phyloP scores from a whole-genome alignment of 1,140 invertebrate genomes.

The Drosophila sucinea region DNA sequence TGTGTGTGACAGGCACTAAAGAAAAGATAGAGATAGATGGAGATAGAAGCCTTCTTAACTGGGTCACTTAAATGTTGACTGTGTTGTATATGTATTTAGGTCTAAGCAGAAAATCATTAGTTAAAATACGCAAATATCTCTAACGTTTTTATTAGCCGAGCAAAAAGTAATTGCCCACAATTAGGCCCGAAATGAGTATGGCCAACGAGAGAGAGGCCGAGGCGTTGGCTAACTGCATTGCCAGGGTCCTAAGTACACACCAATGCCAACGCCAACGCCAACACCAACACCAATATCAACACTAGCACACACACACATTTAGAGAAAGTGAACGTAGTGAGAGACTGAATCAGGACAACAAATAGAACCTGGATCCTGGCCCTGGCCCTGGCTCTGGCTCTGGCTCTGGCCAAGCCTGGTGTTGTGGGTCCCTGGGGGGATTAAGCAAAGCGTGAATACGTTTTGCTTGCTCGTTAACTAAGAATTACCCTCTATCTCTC shows the following conservation, averaged over 20 bases:
- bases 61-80: constrained; percentile 50
- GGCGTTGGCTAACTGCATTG: constrained; percentile 42
- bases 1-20: not conserved
- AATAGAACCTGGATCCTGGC: constrained; percentile 1
- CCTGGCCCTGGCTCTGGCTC: not conserved
- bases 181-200: constrained; percentile 72
- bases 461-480: constrained; percentile 76
- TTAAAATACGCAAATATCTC: constrained; percentile 79
- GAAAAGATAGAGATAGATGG: constrained; percentile 18
- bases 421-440: constrained; percentile 51
- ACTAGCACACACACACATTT: constrained; percentile 10
- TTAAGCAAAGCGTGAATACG: constrained; percentile 74
- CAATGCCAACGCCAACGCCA: constrained; percentile 1
- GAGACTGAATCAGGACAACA: constrained; percentile 31
- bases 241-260: constrained; percentile 52
- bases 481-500: constrained; percentile 63
- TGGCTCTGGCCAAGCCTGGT: not conserved
- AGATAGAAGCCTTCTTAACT: constrained; percentile 24
- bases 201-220: constrained; percentile 42
- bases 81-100: constrained; percentile 63
- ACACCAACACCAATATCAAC: constrained; percentile 7
- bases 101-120: constrained; percentile 76
- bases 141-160: constrained; percentile 77
- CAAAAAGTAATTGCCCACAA: constrained; percentile 76
- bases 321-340: not conserved